Percentiles rank a stretch among this genome's conserved stretches.
These are phyloP conservation scores for Imbricaverruca yamaguchii DNA, from an alignment of 2,888 invertebrate genomes.

Conservation along the genomic window DNA sequence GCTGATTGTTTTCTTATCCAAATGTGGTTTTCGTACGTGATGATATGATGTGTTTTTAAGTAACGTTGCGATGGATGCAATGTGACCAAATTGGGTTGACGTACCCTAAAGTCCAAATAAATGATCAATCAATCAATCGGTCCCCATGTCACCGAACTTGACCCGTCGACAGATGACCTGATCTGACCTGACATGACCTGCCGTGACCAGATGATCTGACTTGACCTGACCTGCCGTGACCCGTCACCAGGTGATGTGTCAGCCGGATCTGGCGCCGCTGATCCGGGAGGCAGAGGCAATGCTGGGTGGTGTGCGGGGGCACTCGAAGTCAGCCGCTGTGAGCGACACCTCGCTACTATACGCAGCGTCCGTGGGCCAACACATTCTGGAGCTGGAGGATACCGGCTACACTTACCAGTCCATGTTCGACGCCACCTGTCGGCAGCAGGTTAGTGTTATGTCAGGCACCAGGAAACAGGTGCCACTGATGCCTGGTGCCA, in stretches of 20 bases:
- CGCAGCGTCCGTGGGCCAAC: slow-evolving; percentile 5
- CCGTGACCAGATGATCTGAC: not conserved
- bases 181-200: no score
- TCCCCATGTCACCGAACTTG: no score
- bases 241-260: slow-evolving; percentile 10
- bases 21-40: no score
- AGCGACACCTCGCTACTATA: not conserved
- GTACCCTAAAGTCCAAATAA: no score
- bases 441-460: not conserved
- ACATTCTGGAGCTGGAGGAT: slow-evolving; percentile 9
- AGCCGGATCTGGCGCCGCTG: slow-evolving; percentile 1
- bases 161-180: no score
- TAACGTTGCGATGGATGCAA: no score
- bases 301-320: not conserved
- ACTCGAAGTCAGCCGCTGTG: not conserved
- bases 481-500: no score
- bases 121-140: no score
- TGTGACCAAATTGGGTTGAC: no score
- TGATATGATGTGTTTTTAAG: no score
- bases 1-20: no score
- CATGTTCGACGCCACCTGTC: not conserved
- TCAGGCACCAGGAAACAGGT: slow-evolving; percentile 39
- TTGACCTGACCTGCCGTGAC: no score
- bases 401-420: not conserved
- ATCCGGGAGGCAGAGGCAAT: not conserved